These are phyloP conservation scores for Ooceraea biroi DNA, from an alignment of 1,140 invertebrate species.

Conservation along the genomic window DNA sequence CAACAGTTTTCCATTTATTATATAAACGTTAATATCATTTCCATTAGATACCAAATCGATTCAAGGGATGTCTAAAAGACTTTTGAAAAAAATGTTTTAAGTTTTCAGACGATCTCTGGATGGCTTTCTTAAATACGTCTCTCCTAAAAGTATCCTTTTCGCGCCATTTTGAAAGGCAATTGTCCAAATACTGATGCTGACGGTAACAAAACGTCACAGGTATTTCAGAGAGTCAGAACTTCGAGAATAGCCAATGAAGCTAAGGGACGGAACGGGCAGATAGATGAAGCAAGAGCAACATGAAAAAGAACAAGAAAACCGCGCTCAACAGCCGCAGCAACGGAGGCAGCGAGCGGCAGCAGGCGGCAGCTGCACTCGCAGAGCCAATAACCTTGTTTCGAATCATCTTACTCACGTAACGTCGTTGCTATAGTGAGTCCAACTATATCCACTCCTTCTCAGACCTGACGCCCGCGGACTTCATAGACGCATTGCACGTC, in stretches of 20 bases:
- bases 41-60: not conserved
- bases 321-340: constrained; percentile 74
- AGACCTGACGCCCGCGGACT: constrained; percentile 61
- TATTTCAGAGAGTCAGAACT: not conserved
- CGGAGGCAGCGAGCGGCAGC: constrained; percentile 60
- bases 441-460: constrained; percentile 71
- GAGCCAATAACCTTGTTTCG: constrained; percentile 81
- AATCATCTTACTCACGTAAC: constrained; percentile 81
- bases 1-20: too few relatives aligned
- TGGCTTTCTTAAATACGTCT: not conserved
- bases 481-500: constrained; percentile 26
- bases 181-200: constrained; percentile 8
- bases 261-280: constrained; percentile 3
- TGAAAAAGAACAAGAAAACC: constrained; percentile 52
- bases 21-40: not conserved
- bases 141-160: not conserved
- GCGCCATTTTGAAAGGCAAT: too few relatives aligned
- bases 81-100: not conserved
- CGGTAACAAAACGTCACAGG: constrained; percentile 29
- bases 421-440: constrained; percentile 68
- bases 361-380: constrained; percentile 78
- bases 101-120: not conserved
- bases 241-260: constrained; percentile 21
- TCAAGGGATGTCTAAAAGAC: not conserved
- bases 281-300: constrained; percentile 26